phyloP scores from a whole-genome alignment of 1,140 invertebrate genomes.

The Leptinotarsa texana region DNA sequence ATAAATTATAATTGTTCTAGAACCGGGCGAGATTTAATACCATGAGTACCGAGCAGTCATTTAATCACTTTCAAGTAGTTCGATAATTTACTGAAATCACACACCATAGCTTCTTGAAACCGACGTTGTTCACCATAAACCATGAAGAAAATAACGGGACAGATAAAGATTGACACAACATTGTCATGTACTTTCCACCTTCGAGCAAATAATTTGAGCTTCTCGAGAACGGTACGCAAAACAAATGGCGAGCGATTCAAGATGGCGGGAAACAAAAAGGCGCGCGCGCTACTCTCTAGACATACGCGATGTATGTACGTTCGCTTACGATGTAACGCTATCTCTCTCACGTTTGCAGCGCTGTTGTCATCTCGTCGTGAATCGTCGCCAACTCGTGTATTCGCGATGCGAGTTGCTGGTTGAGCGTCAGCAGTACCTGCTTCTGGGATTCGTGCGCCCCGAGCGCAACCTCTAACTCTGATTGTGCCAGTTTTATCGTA shows the following conservation, averaged over 20 bases:
- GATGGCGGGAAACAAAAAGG: too few species aligned
- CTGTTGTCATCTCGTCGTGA: slow-evolving; percentile 81
- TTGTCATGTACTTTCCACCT: too few species aligned
- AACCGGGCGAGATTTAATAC: too few species aligned
- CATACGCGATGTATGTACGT: slow-evolving; percentile 38
- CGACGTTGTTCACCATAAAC: too few species aligned
- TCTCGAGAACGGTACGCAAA: not conserved
- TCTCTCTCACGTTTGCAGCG: slow-evolving; percentile 72
- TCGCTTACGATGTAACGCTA: slow-evolving; percentile 31
- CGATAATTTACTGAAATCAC: too few species aligned
- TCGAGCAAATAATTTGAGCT: too few species aligned
- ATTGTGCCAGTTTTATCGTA: slow-evolving; percentile 76
- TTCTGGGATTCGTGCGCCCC: slow-evolving; percentile 82
- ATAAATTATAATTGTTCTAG: too few species aligned
- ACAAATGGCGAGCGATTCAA: not conserved
- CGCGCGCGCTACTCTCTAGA: slow-evolving; percentile 23
- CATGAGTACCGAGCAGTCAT: too few species aligned
- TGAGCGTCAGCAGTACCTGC: slow-evolving; percentile 82
- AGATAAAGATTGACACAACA: too few species aligned
- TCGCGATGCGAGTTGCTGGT: slow-evolving; percentile 79
- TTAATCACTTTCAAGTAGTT: too few species aligned
- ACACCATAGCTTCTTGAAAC: too few species aligned
- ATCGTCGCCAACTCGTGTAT: slow-evolving; percentile 85
- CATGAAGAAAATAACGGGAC: too few species aligned
- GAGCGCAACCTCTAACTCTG: slow-evolving; percentile 80